Base-by-base conservation (phyloP, 2,113 vertebrate species). In the Oncorhynchus nerka region DNA sequence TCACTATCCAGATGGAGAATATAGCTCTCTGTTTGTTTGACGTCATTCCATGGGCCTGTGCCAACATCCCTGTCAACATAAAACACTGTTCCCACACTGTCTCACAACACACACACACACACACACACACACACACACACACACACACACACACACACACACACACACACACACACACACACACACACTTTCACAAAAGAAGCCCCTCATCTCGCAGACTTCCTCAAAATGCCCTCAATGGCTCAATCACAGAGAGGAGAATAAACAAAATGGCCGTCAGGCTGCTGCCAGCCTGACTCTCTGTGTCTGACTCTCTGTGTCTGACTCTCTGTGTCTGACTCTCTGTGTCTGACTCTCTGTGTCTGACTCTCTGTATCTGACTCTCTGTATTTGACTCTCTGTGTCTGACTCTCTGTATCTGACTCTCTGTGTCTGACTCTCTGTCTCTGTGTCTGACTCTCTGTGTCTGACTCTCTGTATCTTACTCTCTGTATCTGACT, bases 271-370 rank as follows among this genome's bases (percentile, higher is more conserved):
- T 48, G n/a, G 20, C 67, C 81, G 84, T 82, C 82, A 75, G 24
- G 72, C 12, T 24, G 20, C 59, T 72, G 79, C 77, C 87, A 65
- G 88, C 84, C 87, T 87, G 88, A 87, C 30, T 32, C 30, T 32
- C 30, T 32, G 4, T 32, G 0, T 5, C 32, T 32, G 32, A 5
- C 32, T 32, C 30, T 2, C 39, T 16, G n/a, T 49, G 1, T 7
- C 74, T 65, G 73, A 83, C 79, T 39, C 30, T 26, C 61, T 84
- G 78, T 39, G 0, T 39, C 39, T 39, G 34, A 8, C 34, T 39
- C 34, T 39, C 34, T 8, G 7, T 39, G 2, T 39, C 34, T 39
- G 34, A 8, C 34, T 39, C 34, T 8, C 7, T 8, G 7, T 39
- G 5, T 39, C 34, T 39, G 39, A 2, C 8, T 39, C 39, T 39